Base-by-base conservation (phyloP, 2,797 vertebrate genomes). In the Valencia hispanica region DNA sequence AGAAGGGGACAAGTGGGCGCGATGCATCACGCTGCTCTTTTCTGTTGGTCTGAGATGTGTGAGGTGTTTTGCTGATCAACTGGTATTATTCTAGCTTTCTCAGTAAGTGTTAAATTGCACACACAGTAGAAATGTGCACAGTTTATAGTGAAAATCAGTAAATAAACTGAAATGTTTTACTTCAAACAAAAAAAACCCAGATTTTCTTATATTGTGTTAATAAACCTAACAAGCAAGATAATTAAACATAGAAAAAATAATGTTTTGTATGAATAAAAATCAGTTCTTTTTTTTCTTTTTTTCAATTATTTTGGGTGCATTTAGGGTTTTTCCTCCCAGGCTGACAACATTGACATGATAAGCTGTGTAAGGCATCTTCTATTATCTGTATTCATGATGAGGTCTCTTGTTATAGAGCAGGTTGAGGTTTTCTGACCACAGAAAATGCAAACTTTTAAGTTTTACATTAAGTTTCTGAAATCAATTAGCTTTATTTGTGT, bases 21-120 rank as follows among this genome's bases (percentile, higher is more conserved):
- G 22, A 77, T 78, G 89, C 89, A 76, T 86, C 92, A 89, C 63
- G 86, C 89, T 92, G 92, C 85, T 92, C 90, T 90, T 93, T 91
- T 93, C 84, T 92, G 88, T 80, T 72, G 75, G 77, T 75, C 78
- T 73, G 82, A 84, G 84, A 80, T 65, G 78, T 87, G 87, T 84
- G 87, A 85, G 83, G 79, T 77, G 81, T 81, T 74, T 72, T 73
- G 74, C 43, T 69, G 68, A 75, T 77, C 39, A 65, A 4, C 59
- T 70, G 74, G 74, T 83, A 73, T 68, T 83, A 72, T 85, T 85
- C 32, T 22, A 79, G 74, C 11, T 47, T 82, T 20, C 61, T 32
- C 32, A 43, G 12, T 43, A 10, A 14, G 65, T n/a, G 4, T 17
- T 43, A 11, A 43, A 68, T n/a, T 41, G 14, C 65, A 68, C 14